These are phyloP conservation scores for Brenthis ino DNA, from an alignment of 2,888 invertebrate species.

Conservation along the genomic window DNA sequence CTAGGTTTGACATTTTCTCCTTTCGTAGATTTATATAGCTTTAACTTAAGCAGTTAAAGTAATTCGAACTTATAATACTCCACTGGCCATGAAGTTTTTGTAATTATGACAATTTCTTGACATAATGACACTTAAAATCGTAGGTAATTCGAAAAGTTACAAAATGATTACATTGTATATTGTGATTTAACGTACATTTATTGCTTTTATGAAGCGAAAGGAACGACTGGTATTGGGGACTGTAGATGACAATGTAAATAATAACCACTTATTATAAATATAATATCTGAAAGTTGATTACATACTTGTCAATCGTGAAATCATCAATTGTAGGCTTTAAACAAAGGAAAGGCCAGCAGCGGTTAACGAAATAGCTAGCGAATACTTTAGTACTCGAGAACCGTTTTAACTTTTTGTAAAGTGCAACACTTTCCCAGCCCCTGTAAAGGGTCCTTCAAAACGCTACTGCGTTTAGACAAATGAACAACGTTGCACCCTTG, in stretches of 20 bases:
- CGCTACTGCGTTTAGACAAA: constrained; percentile 79
- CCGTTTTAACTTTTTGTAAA: constrained; percentile 78
- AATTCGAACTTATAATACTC: constrained; percentile 76
- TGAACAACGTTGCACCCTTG: constrained; percentile 76
- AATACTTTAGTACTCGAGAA: constrained; percentile 56
- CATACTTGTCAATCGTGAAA: constrained; percentile 46
- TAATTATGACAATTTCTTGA: constrained; percentile 50
- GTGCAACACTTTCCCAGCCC: constrained; percentile 81
- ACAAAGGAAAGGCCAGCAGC: constrained; percentile 55
- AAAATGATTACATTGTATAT: constrained; percentile 57
- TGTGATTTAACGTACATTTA: constrained; percentile 38
- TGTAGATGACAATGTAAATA: constrained; percentile 33
- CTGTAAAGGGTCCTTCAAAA: constrained; percentile 65
- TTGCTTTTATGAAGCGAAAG: constrained; percentile 18
- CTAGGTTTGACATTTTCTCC: constrained; percentile 65
- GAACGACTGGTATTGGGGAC: constrained; percentile 26
- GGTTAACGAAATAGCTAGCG: constrained; percentile 55
- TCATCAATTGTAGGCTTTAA: constrained; percentile 46
- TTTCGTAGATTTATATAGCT: constrained; percentile 66
- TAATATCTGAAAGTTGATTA: constrained; percentile 28
- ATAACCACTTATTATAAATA: constrained; percentile 30
- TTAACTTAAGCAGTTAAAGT: constrained; percentile 68
- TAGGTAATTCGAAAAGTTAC: constrained; percentile 60
- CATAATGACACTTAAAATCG: constrained; percentile 51
- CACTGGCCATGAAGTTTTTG: constrained; percentile 52